These are phyloP conservation scores for Zaprionus lachaisei DNA, from an alignment of 1,140 invertebrate species.

Conservation along the genomic window DNA sequence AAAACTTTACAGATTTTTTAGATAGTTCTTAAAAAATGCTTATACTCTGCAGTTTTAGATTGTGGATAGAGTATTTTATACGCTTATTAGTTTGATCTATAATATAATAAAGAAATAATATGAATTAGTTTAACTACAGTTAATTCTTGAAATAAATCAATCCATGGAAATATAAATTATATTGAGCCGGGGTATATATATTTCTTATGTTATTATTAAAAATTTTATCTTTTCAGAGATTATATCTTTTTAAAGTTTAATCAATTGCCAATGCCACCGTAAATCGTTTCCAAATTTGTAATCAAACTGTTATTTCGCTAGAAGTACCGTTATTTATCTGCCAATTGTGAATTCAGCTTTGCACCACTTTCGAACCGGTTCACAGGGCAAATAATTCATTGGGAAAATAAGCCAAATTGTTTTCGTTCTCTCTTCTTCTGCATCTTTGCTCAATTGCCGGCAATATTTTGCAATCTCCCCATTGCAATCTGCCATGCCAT, in stretches of 20 bases:
- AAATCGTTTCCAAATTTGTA: not conserved
- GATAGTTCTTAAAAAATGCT: not conserved
- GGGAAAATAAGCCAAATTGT: conserved; percentile 11
- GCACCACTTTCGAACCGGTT: not conserved
- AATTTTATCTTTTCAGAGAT: too few species aligned
- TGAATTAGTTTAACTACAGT: too few species aligned
- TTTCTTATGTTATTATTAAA: too few species aligned
- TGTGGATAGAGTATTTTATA: not conserved
- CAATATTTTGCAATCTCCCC: conserved; percentile 53
- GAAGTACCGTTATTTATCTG: not conserved
- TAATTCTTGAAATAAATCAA: too few species aligned
- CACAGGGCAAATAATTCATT: not conserved
- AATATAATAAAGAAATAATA: too few species aligned
- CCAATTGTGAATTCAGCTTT: not conserved
- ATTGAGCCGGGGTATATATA: too few species aligned
- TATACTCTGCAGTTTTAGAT: not conserved
- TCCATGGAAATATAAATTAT: too few species aligned
- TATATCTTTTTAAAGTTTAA: not conserved
- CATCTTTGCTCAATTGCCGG: conserved; percentile 16
- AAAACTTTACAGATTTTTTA: not conserved
- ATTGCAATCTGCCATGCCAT: conserved; percentile 25
- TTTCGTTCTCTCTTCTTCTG: not conserved
- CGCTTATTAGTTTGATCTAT: not conserved
- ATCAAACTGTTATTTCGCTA: not conserved
- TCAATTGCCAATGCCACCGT: not conserved